These are phyloP conservation scores for Turritopsis dohrnii DNA, from an alignment of 30 jellyfish, hydroid and myxozoan genomes.

Conservation along the genomic window DNA sequence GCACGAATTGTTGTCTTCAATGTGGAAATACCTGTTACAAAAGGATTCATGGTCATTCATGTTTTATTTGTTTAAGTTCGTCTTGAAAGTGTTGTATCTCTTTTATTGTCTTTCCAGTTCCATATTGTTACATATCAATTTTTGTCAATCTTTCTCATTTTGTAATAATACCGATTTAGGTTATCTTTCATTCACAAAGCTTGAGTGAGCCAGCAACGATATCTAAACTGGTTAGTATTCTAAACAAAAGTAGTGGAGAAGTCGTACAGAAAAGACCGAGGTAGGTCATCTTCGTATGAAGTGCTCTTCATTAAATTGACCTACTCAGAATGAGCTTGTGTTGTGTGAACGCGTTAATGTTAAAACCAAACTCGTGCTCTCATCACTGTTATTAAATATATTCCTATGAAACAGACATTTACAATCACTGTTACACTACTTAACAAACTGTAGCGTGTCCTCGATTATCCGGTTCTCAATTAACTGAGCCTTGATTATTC, in stretches of 20 bases:
- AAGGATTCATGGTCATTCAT: constrained; percentile 78
- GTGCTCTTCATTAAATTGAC: too few relatives aligned
- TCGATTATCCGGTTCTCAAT: too few relatives aligned
- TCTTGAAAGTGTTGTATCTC: too few relatives aligned
- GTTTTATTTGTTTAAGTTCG: too few relatives aligned
- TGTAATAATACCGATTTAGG: constrained; percentile 28
- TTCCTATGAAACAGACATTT: too few relatives aligned
- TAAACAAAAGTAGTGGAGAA: constrained; percentile 85
- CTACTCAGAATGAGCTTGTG: too few relatives aligned
- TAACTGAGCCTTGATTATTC: too few relatives aligned
- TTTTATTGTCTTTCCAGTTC: neutral
- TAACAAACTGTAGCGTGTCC: too few relatives aligned
- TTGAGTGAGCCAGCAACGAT: constrained; percentile 86
- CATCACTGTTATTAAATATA: too few relatives aligned
- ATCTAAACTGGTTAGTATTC: constrained; percentile 57
- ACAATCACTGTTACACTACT: too few relatives aligned
- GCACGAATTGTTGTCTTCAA: constrained; percentile 90
- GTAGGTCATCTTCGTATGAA: constrained; percentile 17
- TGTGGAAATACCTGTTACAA: constrained; percentile 66
- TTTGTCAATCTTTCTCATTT: neutral
- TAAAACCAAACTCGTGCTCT: too few relatives aligned
- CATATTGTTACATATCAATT: neutral
- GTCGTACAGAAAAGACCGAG: constrained; percentile 76
- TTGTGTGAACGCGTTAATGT: too few relatives aligned
- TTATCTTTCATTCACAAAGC: constrained; percentile 78